Evolutionary conservation across 2,797 vertebrate species (phyloP), one percentile per base, ranked within the genome.

Genomic region (Miichthys miiuy): DNA sequence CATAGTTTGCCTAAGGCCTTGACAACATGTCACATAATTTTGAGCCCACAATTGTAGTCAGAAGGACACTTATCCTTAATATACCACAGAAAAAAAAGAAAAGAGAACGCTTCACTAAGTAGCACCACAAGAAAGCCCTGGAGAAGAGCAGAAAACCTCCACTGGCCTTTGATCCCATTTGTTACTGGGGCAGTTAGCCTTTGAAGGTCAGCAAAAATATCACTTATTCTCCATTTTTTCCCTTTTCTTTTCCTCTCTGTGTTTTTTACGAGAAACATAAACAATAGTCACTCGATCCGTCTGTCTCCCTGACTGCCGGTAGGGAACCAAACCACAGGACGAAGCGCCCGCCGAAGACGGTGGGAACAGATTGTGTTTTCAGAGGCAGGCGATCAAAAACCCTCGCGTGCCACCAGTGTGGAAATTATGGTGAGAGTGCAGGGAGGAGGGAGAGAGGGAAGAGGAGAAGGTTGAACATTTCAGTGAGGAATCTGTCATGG

Each of bases 381-480:
- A 82, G 89, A 93, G 94, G 93, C 93, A 94, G 84, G 68, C 88
- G 86, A 94, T 95, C 93, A 94, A 94, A 94, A 94, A 92, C 76
- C 91, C 87, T 94, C 77, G 93, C 91, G 95, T 95, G 94, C 91
- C 93, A 90, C 86, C 86, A 82, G 79, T 89, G 84, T 95, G 93
- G 92, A 95, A 95, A 94, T 91, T 94, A 88, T 85, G 88, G 89
- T 89, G 84, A 48, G 79, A 88, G 85, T 17, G 79, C n/a, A 51
- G 78, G 83, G 86, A 82, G 83, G 86, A 81, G 84, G 68, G 85
- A 75, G 79, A 57, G 86, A 80, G 83, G 85, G 87, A 89, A 90
- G 87, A 87, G 80, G 88, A 91, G 93, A 90, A 84, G 86, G 88
- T 85, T 94, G 88, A 94, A 91, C 89, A 74, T 93, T 94, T 91